phyloP scores from a whole-genome alignment of 2,113 vertebrate species.

The Panthera leo region DNA sequence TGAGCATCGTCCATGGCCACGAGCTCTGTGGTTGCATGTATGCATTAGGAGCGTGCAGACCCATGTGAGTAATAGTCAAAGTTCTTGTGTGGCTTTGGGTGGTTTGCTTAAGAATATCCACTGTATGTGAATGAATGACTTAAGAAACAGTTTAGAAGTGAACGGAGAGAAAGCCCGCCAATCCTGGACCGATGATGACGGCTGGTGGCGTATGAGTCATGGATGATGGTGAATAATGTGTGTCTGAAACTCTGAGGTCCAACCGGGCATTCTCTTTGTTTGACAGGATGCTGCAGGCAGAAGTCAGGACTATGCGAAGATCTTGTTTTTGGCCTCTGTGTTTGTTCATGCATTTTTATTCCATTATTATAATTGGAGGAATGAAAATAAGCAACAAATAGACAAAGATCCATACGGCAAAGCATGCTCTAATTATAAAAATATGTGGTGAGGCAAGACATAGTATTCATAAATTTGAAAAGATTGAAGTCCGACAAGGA shows the following conservation, averaged over 20 bases:
- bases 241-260: neutral
- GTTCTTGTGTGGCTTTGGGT: neutral
- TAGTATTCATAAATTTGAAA: neutral
- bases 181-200: neutral
- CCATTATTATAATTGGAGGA: neutral
- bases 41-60: too few species aligned
- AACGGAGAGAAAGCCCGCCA: neutral
- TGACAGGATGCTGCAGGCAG: neutral
- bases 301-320: neutral
- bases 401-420: neutral
- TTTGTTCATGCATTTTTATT: neutral
- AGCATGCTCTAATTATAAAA: neutral
- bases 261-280: fast-evolving
- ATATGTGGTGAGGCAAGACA: neutral
- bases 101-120: neutral
- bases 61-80: neutral
- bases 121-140: neutral
- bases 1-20: fast-evolving
- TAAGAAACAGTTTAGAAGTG: neutral
- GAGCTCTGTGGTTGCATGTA: neutral
- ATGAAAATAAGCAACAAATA: neutral
- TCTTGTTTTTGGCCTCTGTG: neutral
- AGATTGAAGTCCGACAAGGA: neutral
- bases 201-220: neutral
- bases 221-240: fast-evolving